Base-by-base conservation (phyloP, 2,113 vertebrate genomes). In the Varanus salvator region DNA sequence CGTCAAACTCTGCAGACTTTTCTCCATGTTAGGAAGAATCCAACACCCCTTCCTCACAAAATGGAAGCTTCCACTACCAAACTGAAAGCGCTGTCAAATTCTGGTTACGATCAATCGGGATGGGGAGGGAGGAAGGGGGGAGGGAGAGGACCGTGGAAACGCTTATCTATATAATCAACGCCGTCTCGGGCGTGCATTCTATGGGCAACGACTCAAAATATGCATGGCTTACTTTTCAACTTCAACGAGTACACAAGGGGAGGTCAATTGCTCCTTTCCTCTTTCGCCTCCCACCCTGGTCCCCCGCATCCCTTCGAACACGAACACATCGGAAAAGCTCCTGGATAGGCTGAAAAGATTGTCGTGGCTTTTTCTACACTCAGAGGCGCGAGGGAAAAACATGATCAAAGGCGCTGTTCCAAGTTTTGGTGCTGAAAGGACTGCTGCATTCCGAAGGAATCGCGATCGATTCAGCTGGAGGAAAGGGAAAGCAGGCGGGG, bases 31-130 rank as follows among this genome's bases (percentile, higher is more conserved):
- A 94, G 97, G 93, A 95, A 97, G 95, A 93, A 97, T 97, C 95
- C 97, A 95, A 96, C 97, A 97, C 98, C 98, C 97, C 87, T 97
- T 96, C 93, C 96, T 96, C 96, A 98, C 98, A 98, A 99, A 99
- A 99, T 99, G 98, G 99, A 99, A 98, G 98, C 98, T 98, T 99
- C 99, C 99, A 98, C 98, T 97, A 98, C 97, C 95, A 97, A 98
- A 97, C 75, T 96, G 97, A 96, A 97, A 96, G 96, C 95, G 95
- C 95, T 89, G 95, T 95, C 95, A 95, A 96, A 97, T 96, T 96
- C 94, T 87, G 91, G 94, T 95, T 86, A 94, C 95, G 95, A 92
- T 96, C 92, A 91, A 93, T 94, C 23, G 72, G 83, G 90, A 88
- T 87, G 52, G 92, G 93, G 90, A 94, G 93, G 94, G 11, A 9